phyloP scores from a whole-genome alignment of 2,888 invertebrate species.

The Xanthia icteritia region DNA sequence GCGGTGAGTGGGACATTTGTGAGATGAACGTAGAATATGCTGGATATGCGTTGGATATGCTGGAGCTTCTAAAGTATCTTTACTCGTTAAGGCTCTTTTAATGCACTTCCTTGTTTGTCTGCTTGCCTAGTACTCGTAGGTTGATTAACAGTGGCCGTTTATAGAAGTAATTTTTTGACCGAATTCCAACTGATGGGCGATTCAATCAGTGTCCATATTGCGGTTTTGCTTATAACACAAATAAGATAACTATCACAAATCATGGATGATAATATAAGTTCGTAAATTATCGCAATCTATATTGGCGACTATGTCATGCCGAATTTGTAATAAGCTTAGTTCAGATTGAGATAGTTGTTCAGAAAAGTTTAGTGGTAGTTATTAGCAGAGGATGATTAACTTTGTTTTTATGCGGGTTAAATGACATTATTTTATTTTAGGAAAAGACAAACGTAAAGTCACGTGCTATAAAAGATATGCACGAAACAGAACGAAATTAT shows the following conservation, averaged over 20 bases:
- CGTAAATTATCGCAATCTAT: constrained; percentile 33
- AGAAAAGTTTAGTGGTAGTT: neutral
- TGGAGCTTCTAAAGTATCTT: neutral
- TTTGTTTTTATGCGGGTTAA: neutral
- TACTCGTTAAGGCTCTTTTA: neutral
- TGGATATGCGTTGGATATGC: too few species aligned
- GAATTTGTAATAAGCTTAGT: constrained; percentile 34
- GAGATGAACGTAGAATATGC: too few species aligned
- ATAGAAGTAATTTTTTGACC: neutral
- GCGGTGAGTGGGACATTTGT: too few species aligned
- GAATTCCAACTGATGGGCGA: neutral
- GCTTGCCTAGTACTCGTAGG: neutral
- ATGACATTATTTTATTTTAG: neutral
- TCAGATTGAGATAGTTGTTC: constrained; percentile 3
- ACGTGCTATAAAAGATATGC: too few species aligned
- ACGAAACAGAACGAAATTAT: neutral
- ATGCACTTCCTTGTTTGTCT: neutral
- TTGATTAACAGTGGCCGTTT: neutral
- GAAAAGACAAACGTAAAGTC: too few species aligned
- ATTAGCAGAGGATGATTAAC: too few species aligned
- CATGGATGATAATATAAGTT: constrained; percentile 27
- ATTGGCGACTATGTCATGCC: neutral
- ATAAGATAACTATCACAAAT: constrained; percentile 42
- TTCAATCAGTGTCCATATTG: neutral
- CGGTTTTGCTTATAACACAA: neutral